Base-by-base conservation (phyloP, 2,888 invertebrate species). In the Andrena bucephala region DNA sequence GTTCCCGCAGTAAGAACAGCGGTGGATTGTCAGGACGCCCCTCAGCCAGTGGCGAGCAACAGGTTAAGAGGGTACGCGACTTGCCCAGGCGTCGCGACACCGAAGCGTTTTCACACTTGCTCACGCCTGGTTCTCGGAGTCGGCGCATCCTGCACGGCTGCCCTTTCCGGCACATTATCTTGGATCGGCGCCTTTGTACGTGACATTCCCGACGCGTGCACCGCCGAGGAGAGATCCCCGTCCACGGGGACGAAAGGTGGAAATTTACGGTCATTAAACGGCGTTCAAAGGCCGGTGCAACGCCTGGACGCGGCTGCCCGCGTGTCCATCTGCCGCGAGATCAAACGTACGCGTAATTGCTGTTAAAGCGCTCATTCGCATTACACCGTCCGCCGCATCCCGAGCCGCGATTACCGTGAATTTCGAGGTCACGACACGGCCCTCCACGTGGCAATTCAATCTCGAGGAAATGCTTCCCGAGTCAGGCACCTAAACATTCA, bases 231-330 rank as follows among this genome's bases (percentile, higher is more conserved):
- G 68, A 66, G 66, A 59, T 33, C n/a, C 42, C 36, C 20, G 69
- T 59, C 72, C 50, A 42, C 31, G 50, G 29, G 54, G 70, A 74
- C 68, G 73, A 84, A 82, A 82, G 79, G 80, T 77, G 71, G 69
- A 75, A 76, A 78, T 86, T 84, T 76, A 85, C 77, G 85, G 73
- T 76, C 77, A 67, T 85, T 87, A 87, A 87, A 83, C 79, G 78
- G 57, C 67, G 80, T 57, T 85, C 82, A 65, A 66, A 52, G 60
- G 13, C 62, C 42, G 13, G 42, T 4, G 16, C 16, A 16, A 42
- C 42, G 42, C 1, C 42, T 62, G n/a, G 60, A 52, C 69, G 5
- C 42, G 73, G 65, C 76, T 70, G 31, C 68, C 42, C 67, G 54
- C 65, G 67, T 70, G 87, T 81, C 77, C 77, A 67, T 86, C 87